Base-by-base conservation (phyloP, 2,888 invertebrate species). In the Asteroscopus sphinx region DNA sequence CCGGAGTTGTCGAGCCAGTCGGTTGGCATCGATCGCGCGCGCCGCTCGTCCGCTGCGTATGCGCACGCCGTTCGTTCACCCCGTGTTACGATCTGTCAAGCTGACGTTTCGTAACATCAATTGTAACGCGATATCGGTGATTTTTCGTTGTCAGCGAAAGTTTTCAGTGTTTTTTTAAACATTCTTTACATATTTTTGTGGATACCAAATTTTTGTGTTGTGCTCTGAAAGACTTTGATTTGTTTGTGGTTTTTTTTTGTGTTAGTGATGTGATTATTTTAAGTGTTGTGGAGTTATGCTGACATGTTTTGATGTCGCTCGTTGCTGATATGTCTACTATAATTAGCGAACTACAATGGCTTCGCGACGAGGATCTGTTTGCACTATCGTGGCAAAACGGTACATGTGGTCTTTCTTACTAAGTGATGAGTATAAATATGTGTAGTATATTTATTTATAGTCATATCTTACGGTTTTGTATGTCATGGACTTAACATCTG, bases 331-430 rank as follows among this genome's bases (percentile, higher is more conserved):
- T 94, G 93, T 93, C 93, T 52, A 72, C 83, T 87, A 88, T 93
- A 82, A 90, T 94, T 86, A 91, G 91, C 82, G 93, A 92, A 80
- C 86, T 93, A 77, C 86, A 91, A 91, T 94, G 94, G 94, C 86
- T 93, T 83, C 90, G 89, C 84, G 92, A 91, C 83, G 93, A 93
- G 78, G 93, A 94, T 86, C 83, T 92, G 74, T 91, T 93, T 77
- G 93, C 93, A 75, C 87, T 93, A 85, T 88, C 93, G 73, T 88
- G 92, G 88, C 93, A 94, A 92, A 93, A 93, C 89, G 93, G 93
- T 94, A 87, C 73, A 87, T 87, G 52, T 64, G 67, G 40, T 56
- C 41, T 58, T 35, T 4, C 11, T 41, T 33, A n/a, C 35, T 51
- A 13, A 25, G 21, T 17, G 16, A 21, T 21, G 4, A 35, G n/a